phyloP scores from a whole-genome alignment of 2,113 vertebrate genomes.

The western clawed frog (Xenopus tropicalis) region UCB_Xtro_10.0 CM004445.2:47697001-47697500 shows the following conservation, averaged over 20 bases:
- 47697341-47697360: neutral
- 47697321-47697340: conserved; percentile 15
- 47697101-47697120: neutral
- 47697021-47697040: too few relatives aligned
- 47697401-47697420: neutral
- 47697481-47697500: too few relatives aligned
- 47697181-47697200: conserved; percentile 26
- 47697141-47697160: conserved; percentile 16
- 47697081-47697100: too few relatives aligned
- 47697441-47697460: too few relatives aligned
- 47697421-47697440: neutral
- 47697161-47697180: conserved; percentile 23
- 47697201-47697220: conserved; percentile 1
- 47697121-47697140: conserved; percentile 25
- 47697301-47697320: conserved; percentile 9
- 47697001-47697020: too few relatives aligned
- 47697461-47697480: too few relatives aligned
- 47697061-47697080: too few relatives aligned
- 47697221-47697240: conserved; percentile 10
- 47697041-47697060: too few relatives aligned
- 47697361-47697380: conserved; percentile 2
- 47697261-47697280: conserved; percentile 4
- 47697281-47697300: conserved; percentile 3
- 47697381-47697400: neutral
- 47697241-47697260: conserved; percentile 18